phyloP scores from a whole-genome alignment of 2,113 vertebrate genomes.

The Setophaga petechia region DNA sequence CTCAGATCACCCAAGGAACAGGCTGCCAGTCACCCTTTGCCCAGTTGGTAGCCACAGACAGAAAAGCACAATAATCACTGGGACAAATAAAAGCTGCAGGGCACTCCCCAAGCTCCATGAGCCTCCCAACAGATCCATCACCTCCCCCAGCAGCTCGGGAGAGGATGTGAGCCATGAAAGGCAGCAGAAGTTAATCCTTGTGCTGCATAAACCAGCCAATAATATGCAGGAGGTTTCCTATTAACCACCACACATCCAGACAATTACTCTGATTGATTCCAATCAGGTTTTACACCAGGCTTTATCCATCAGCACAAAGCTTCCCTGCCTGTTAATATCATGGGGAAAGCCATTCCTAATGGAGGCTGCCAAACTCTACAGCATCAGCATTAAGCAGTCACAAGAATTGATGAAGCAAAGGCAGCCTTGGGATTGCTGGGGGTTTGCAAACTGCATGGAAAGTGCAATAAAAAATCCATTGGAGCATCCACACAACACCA shows the following conservation, averaged over 20 bases:
- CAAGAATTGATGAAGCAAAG: conserved; percentile 39
- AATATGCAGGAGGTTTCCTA: conserved; percentile 54
- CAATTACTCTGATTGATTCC: conserved; percentile 61
- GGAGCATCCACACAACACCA: not conserved
- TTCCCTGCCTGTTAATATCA: not conserved
- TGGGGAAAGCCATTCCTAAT: conserved; percentile 24
- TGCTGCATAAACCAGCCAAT: not conserved
- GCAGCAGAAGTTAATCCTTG: not conserved
- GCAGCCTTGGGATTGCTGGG: not conserved
- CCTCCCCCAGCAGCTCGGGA: not conserved
- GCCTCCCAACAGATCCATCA: not conserved
- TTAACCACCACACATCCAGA: conserved; percentile 35
- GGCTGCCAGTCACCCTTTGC: not conserved
- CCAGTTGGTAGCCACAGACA: not conserved
- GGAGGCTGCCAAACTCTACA: not conserved
- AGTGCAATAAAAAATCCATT: not conserved
- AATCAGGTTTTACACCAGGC: conserved; percentile 39
- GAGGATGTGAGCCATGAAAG: not conserved
- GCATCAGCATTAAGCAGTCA: conserved; percentile 35
- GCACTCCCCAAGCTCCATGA: not conserved
- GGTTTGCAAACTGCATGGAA: not conserved
- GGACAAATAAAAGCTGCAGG: not conserved
- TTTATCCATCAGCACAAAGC: conserved; percentile 55
- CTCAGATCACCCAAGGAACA: not conserved
- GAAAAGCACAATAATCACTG: not conserved